A percentile compares a stretch with the other conserved stretches of the same genome.
These are phyloP conservation scores for Rhadinocentrus ornatus DNA, from an alignment of 2,797 vertebrate genomes.

Conservation along the genomic window DNA sequence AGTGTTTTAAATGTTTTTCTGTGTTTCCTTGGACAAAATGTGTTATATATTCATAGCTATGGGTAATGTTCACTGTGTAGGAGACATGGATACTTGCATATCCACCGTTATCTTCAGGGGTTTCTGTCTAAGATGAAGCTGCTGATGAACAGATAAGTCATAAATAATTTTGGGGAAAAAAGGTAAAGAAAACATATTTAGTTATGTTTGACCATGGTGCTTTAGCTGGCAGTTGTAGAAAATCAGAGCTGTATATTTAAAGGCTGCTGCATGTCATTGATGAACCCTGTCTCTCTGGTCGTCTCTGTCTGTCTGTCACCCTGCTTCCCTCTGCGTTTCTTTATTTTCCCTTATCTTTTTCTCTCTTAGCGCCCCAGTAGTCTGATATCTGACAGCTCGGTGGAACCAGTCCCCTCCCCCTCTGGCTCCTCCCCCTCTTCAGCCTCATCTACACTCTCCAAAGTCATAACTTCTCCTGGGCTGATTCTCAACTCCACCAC, in stretches of 20 bases:
- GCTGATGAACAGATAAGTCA: neutral
- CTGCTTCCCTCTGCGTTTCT: conserved; percentile 3
- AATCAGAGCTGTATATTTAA: no score
- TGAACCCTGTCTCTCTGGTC: conserved; percentile 14
- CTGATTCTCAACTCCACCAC: conserved; percentile 71
- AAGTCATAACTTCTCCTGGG: conserved; percentile 68
- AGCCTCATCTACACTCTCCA: conserved; percentile 68
- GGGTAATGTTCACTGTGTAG: neutral
- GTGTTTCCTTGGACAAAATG: neutral
- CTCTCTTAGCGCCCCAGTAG: conserved; percentile 81
- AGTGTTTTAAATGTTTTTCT: neutral
- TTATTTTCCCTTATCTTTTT: conserved; percentile 8
- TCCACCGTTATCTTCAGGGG: neutral
- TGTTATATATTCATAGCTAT: conserved; percentile 1
- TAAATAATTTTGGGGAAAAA: neutral
- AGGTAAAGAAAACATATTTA: neutral
- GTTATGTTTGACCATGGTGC: no score
- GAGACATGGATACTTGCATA: neutral
- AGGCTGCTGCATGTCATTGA: neutral
- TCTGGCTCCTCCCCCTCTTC: conserved; percentile 76
- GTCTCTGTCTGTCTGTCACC: conserved; percentile 13
- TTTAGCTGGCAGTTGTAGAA: no score
- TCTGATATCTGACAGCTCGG: conserved; percentile 84
- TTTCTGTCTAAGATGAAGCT: neutral
- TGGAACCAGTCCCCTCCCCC: conserved; percentile 83